These are phyloP conservation scores for Zaprionus nigranus DNA, from an alignment of 1,140 invertebrate species.

Conservation along the genomic window DNA sequence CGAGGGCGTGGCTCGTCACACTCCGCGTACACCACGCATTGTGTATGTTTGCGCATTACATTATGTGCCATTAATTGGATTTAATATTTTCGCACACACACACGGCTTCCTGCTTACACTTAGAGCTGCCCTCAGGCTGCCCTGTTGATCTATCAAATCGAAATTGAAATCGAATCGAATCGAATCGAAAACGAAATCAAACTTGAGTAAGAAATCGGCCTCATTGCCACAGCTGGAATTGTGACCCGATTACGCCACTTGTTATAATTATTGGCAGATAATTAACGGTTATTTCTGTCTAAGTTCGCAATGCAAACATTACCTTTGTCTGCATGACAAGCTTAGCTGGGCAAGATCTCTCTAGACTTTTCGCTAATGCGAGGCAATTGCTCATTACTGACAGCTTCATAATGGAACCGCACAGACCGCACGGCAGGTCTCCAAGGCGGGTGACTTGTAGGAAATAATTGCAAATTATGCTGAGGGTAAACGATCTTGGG, in stretches of 20 bases:
- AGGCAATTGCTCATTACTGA: slow-evolving; percentile 12
- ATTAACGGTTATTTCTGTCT: slow-evolving; percentile 62
- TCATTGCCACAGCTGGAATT: slow-evolving; percentile 38
- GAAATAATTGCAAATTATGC: slow-evolving; percentile 6
- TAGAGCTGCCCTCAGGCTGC: slow-evolving; percentile 29
- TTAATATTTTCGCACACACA: slow-evolving; percentile 66
- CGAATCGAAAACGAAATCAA: slow-evolving; percentile 7
- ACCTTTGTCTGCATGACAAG: slow-evolving; percentile 11
- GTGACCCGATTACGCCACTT: slow-evolving; percentile 52
- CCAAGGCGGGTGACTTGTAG: slow-evolving; percentile 4
- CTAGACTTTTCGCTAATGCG: slow-evolving; percentile 12
- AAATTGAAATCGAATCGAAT: slow-evolving; percentile 22
- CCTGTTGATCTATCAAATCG: slow-evolving; percentile 42
- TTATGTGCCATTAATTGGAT: slow-evolving; percentile 77
- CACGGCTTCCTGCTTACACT: not conserved
- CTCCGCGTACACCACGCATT: slow-evolving; percentile 1
- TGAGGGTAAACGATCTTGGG: slow-evolving; percentile 22
- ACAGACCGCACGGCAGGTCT: not conserved
- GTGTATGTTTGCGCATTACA: slow-evolving; percentile 51
- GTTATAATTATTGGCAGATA: slow-evolving; percentile 69
- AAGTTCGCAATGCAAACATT: slow-evolving; percentile 33
- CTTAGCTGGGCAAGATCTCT: not conserved
- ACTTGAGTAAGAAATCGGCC: slow-evolving; percentile 22
- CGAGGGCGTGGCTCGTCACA: slow-evolving; percentile 55
- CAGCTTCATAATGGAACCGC: slow-evolving; percentile 8